Percentiles rank a stretch among this genome's conserved stretches.
phyloP scores from a whole-genome alignment of 2,888 invertebrate genomes.

The Lepidocyrtoides sp. region DNA sequence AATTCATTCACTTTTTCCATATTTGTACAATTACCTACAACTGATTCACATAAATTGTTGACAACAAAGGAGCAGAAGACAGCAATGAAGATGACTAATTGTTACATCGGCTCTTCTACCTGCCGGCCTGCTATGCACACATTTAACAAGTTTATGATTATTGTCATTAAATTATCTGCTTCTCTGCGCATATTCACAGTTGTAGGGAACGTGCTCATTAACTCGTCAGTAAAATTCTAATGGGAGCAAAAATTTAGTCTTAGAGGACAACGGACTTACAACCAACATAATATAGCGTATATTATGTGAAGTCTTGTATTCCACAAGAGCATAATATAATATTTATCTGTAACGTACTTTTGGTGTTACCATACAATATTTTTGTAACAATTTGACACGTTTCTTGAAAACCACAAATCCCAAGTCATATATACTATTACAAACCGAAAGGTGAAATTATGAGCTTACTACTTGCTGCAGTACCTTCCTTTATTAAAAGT shows the following conservation, averaged over 20 bases:
- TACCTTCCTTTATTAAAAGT: neutral
- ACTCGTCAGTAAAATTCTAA: neutral
- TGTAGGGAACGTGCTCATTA: neutral
- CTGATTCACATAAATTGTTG: conserved; percentile 24
- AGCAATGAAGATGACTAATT: conserved; percentile 45
- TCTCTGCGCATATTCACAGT: too few species aligned
- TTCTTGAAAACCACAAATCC: conserved; percentile 45
- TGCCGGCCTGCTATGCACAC: neutral
- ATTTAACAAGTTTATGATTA: conserved; percentile 37
- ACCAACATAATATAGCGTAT: too few species aligned
- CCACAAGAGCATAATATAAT: too few species aligned
- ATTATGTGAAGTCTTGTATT: too few species aligned
- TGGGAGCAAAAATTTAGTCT: neutral
- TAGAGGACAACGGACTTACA: conserved; percentile 46
- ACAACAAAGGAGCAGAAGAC: neutral
- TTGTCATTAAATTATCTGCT: neutral
- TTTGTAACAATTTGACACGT: conserved; percentile 64
- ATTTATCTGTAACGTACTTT: too few species aligned
- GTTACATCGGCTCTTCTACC: neutral
- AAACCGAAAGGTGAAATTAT: neutral
- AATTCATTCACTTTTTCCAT: conserved; percentile 46
- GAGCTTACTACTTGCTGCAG: neutral
- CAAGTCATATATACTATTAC: neutral
- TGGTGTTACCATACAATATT: conserved; percentile 10
- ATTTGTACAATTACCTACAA: conserved; percentile 3